Evolutionary conservation across 2,113 vertebrate species (phyloP), one percentile per base, ranked within the genome.

Genomic region (Oophaga pumilio): DNA sequence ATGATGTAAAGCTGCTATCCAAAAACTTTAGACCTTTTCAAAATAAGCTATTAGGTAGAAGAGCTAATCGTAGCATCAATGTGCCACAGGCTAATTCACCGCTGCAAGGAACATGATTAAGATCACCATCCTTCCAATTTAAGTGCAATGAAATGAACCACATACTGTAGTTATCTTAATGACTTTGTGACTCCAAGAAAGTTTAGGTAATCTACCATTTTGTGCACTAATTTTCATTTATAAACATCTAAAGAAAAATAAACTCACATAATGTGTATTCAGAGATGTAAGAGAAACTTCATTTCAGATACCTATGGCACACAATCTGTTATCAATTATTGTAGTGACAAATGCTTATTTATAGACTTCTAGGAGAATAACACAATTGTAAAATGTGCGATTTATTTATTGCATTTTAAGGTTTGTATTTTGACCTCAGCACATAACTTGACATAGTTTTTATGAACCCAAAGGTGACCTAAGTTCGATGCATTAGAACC

Each of bases 141-240:
- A 64, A 78, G 62, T 86, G 85, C 62, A 86, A 86, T 57, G 76
- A 86, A 86, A 79, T 86, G 62, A 79, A 86, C 76, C 43, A 66
- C 85, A 86, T 79, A 79, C 76, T 66, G 76, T 79, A 86, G 85
- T 79, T 79, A 79, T 78, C 62, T 79, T 86, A 86, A 79, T 86
- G 76, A 77, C 62, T 86, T 69, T 86, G 85, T 86, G 85, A 77
- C 85, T 86, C 50, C 26, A 20, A 66, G 76, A 86, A 86, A 78
- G 73, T 86, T 86, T 86, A 86, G 33, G 57, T 59, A 86, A 86
- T 86, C 24, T 86, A 79, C 59, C 24, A 33, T 79, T 78, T 78
- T 69, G 76, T 69, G n/a, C 8, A 66, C 59, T 52, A 77, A 62
- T 68, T 86, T 86, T 66, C 20, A 33, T 56, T 85, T 82, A 50